A percentile compares a stretch with the other conserved stretches of the same genome.
These are phyloP conservation scores for Drosophila nigromelanica DNA, from an alignment of 1,140 invertebrate species.

Conservation along the genomic window DNA sequence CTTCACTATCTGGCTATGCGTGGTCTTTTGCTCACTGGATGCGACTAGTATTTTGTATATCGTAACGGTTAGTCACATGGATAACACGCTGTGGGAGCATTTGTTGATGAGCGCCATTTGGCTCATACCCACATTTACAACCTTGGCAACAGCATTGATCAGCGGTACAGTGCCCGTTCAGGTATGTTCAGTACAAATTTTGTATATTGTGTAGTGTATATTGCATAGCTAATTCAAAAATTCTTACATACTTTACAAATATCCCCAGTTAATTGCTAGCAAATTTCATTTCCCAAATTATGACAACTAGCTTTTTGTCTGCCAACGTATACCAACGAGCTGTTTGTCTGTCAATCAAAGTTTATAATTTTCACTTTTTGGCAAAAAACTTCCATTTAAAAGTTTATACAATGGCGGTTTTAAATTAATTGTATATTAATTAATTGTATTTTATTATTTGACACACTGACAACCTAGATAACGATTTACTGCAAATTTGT, in stretches of 20 bases:
- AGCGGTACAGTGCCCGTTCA: slow-evolving; percentile 55
- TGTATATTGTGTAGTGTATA: too few relatives aligned
- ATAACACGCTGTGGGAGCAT: neutral
- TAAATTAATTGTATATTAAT: too few relatives aligned
- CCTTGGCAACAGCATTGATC: slow-evolving; percentile 43
- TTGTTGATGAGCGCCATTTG: slow-evolving; percentile 38
- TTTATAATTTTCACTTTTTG: too few relatives aligned
- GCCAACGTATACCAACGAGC: too few relatives aligned
- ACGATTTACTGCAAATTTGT: too few relatives aligned
- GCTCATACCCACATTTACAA: slow-evolving; percentile 60
- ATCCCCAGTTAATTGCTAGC: neutral
- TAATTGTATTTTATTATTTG: too few relatives aligned
- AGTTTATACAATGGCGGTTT: too few relatives aligned
- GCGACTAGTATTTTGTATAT: slow-evolving; percentile 58
- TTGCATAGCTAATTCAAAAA: too few relatives aligned
- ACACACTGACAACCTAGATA: too few relatives aligned
- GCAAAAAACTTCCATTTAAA: too few relatives aligned
- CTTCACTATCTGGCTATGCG: slow-evolving; percentile 51
- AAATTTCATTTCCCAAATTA: neutral
- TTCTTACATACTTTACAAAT: neutral
- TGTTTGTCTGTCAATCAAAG: too few relatives aligned
- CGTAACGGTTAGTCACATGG: slow-evolving; percentile 38
- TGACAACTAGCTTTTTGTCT: neutral
- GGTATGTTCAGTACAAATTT: slow-evolving; percentile 46
- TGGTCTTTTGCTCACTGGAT: slow-evolving; percentile 63